Evolutionary conservation across 2,113 vertebrate species (phyloP).

Genomic region (Trachemys scripta): DNA sequence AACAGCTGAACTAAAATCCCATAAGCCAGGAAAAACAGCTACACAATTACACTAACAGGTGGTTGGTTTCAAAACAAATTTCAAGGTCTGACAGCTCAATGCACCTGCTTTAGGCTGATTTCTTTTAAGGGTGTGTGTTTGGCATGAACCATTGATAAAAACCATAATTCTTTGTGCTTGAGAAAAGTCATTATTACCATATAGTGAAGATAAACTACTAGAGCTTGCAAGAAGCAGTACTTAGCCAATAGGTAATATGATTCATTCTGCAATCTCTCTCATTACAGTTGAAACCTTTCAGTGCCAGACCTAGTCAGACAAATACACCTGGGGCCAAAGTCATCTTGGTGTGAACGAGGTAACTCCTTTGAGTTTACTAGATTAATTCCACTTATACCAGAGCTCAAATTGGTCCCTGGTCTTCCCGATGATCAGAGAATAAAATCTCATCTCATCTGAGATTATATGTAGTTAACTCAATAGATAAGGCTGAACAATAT

Average conservation of each 20-base stretch:
- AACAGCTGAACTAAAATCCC: conserved; percentile 84
- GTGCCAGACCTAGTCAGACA: conserved; percentile 6
- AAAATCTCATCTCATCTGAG: not conserved
- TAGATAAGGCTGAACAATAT: not conserved
- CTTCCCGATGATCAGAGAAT: not conserved
- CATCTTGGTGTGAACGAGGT: conserved; percentile 31
- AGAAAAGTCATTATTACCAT: conserved; percentile 66
- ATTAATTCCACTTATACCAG: not conserved
- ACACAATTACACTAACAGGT: conserved; percentile 87
- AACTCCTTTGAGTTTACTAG: not conserved
- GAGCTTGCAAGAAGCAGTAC: conserved; percentile 25
- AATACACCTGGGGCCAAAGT: not conserved
- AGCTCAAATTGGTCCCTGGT: not conserved
- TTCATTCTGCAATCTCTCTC: conserved; percentile 19
- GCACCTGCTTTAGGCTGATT: conserved; percentile 83
- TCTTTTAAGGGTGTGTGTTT: conserved; percentile 66
- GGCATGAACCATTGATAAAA: conserved; percentile 73
- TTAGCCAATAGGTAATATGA: conserved; percentile 22
- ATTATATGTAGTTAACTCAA: not conserved
- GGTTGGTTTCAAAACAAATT: conserved; percentile 84
- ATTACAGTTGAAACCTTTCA: conserved; percentile 27
- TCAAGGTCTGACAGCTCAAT: conserved; percentile 81
- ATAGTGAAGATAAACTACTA: conserved; percentile 67
- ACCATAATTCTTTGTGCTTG: conserved; percentile 55
- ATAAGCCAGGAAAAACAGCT: conserved; percentile 85